Percentiles rank a stretch among this genome's conserved stretches.
phyloP scores from a whole-genome alignment of 2,888 invertebrate genomes.

The Nephrotoma appendiculata region DNA sequence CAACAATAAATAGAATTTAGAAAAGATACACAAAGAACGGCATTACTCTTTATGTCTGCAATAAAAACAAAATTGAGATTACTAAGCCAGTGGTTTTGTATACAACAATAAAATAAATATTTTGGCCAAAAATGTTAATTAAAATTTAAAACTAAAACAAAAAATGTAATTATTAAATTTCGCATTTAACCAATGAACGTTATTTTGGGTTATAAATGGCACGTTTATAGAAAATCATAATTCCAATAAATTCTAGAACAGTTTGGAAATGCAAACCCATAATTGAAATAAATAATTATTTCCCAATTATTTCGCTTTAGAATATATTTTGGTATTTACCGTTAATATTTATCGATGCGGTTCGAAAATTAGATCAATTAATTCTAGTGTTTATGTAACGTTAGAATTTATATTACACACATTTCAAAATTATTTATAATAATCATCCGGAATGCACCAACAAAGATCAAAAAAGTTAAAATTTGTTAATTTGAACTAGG shows the following conservation, averaged over 20 bases:
- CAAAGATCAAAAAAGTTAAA: too few species aligned
- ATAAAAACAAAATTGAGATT: neutral
- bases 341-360: neutral
- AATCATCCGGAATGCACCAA: too few species aligned
- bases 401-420: too few species aligned
- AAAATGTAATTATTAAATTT: neutral
- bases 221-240: neutral
- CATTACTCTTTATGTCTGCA: neutral
- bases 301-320: neutral
- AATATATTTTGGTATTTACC: too few species aligned
- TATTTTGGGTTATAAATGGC: neutral
- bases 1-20: too few species aligned
- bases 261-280: neutral
- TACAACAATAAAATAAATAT: neutral
- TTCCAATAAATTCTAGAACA: neutral
- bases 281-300: neutral
- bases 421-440: too few species aligned
- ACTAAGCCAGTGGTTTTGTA: neutral
- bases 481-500: too few species aligned
- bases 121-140: neutral
- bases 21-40: too few species aligned
- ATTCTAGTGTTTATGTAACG: too few species aligned
- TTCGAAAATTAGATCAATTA: too few species aligned
- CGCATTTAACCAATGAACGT: neutral
- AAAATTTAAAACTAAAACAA: neutral